Conservation (phyloP, 2,888 invertebrate species). For the Heterodera filipjevi region DNA sequence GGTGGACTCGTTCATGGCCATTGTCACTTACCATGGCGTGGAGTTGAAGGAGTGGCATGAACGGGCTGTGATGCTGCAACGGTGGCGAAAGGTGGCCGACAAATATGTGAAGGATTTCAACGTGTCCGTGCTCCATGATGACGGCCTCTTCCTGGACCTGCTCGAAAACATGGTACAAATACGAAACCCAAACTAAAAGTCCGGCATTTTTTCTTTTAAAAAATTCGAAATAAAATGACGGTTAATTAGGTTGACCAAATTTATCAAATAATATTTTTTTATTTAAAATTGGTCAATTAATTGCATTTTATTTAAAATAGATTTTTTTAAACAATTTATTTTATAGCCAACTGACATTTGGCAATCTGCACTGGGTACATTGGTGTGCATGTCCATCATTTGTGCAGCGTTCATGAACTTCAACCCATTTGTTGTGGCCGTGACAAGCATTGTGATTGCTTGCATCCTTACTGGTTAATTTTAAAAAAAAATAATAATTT, state of each 20-base stretch:
- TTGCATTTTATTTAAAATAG: neutral
- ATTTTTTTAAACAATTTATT: neutral
- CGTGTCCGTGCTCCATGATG: constrained; percentile 59
- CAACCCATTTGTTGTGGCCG: constrained; percentile 57
- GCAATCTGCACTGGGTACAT: constrained; percentile 51
- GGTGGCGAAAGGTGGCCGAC: constrained; percentile 55
- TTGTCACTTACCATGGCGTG: constrained; percentile 43
- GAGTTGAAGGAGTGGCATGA: constrained; percentile 43
- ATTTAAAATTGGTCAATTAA: too few species aligned
- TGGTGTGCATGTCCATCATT: constrained; percentile 60
- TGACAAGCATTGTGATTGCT: constrained; percentile 53
- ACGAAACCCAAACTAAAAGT: too few species aligned
- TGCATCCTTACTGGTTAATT: constrained; percentile 50
- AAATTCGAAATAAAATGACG: too few species aligned
- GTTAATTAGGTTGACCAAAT: too few species aligned
- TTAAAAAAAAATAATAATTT: neutral
- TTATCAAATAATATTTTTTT: too few species aligned
- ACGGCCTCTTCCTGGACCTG: constrained; percentile 60
- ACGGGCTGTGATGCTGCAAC: constrained; percentile 48
- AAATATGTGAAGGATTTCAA: constrained; percentile 57
- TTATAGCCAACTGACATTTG: constrained; percentile 57
- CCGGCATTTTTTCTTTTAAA: too few species aligned
- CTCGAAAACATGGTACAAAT: constrained; percentile 61
- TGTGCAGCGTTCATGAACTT: constrained; percentile 60
- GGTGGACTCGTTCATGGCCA: constrained; percentile 29